These are phyloP conservation scores for Melangyna quadrimaculata DNA, from an alignment of 2,888 invertebrate species.

Conservation along the genomic window DNA sequence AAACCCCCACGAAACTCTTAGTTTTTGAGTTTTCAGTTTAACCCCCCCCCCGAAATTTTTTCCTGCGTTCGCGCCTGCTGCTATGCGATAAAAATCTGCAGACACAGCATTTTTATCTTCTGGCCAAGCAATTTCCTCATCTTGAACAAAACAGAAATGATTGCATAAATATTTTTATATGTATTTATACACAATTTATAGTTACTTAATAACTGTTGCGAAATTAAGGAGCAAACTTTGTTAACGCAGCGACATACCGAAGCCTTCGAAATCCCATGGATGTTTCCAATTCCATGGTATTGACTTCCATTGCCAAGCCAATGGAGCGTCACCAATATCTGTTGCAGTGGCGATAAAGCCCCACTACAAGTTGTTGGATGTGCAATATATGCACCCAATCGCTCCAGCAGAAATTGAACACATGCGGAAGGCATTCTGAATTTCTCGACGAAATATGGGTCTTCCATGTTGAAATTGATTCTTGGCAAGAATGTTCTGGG, in stretches of 20 bases:
- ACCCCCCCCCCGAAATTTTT: no score
- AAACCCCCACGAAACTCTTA: no score
- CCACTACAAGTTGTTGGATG: no score
- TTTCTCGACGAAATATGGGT: no score
- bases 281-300: not conserved
- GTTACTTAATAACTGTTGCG: not conserved
- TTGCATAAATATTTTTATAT: not conserved
- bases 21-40: no score
- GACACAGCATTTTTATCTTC: not conserved
- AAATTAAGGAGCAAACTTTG: not conserved
- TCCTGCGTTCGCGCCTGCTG: no score
- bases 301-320: not conserved
- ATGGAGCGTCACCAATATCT: not conserved
- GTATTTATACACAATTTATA: not conserved
- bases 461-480: no score
- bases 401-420: no score
- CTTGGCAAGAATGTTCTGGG: no score
- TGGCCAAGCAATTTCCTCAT: not conserved
- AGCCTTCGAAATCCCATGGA: slow-evolving; percentile 2
- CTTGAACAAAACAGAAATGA: not conserved
- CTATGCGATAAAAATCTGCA: not conserved
- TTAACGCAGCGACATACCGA: no score
- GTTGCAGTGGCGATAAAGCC: not conserved
- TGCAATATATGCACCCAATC: no score
- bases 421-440: no score